Base-by-base conservation (phyloP, 2,888 invertebrate species). In the Prenolepis imparis region DNA sequence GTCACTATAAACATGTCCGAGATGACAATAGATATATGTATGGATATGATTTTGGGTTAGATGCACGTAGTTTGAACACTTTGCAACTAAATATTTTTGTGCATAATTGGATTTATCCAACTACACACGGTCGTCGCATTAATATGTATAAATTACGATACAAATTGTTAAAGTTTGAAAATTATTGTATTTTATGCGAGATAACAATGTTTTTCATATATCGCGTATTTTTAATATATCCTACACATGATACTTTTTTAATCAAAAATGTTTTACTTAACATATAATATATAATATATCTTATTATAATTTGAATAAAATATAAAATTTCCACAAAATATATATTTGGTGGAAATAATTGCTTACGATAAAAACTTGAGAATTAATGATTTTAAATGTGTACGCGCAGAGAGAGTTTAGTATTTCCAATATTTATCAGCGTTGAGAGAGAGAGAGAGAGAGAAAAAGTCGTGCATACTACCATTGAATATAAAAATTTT, bases 21-120 rank as follows among this genome's bases (percentile, higher is more conserved):
- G 68, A 83, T 68, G 39, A 39, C 39, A 73, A 24, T 41, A 68
- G 41, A 44, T 75, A 77, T 68, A 83, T 61, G 48, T 68, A 83
- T 61, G 48, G 68, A 78, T 59, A 70, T 61, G 32, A 48, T 70
- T 44, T 36, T n/a, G 32, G 28, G 3, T 36, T 36, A 24, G 59
- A 70, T 59, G 44, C 5, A 11, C 12, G 9, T 4, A 44, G 32
- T 44, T n/a, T n/a, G n/a, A n/a, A n/a, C n/a, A 61, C 36, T 59
- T 80, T 0, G 12, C 12, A 70, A 61, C 12, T 32, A 28, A 2
- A 24, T 68, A 59, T 55, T 36, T 70, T 18, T 28, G 6, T 32
- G 9, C 57, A 32, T 59, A 36, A 24, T 75, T 64, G 24, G 18
- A 52, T 3, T 44, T 70, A 70, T 21, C 15, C 3, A 28, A 41